These are phyloP conservation scores for Ormyrus rosae DNA, from an alignment of 2,888 invertebrate genomes.

Conservation along the genomic window DNA sequence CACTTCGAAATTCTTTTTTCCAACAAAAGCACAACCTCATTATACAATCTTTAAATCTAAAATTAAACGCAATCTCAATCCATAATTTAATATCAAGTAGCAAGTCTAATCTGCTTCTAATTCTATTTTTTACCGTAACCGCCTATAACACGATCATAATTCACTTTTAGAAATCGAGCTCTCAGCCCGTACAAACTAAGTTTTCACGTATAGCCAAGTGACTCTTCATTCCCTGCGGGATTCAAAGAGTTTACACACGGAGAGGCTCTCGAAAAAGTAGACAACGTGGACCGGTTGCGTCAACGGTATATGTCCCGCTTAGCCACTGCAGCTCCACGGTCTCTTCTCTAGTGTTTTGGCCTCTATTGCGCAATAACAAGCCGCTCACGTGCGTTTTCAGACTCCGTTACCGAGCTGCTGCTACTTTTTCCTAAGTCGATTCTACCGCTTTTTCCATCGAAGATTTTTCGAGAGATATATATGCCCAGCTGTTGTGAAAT, in stretches of 20 bases:
- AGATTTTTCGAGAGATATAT: conserved; percentile 15
- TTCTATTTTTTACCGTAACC: neutral
- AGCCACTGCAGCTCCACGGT: neutral
- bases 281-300: conserved; percentile 40
- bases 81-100: too few species aligned
- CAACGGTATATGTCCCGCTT: conserved; percentile 32
- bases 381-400: conserved; percentile 37
- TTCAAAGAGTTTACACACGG: too few species aligned
- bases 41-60: too few species aligned
- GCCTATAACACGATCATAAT: neutral
- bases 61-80: too few species aligned
- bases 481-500: conserved; percentile 15
- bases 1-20: too few species aligned
- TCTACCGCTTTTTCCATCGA: neutral
- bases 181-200: neutral
- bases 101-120: too few species aligned
- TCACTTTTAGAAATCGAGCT: conserved; percentile 2
- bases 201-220: too few species aligned
- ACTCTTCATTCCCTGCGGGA: too few species aligned
- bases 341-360: conserved; percentile 22
- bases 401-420: neutral
- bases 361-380: conserved; percentile 43
- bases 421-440: neutral
- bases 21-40: too few species aligned
- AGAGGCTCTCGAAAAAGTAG: conserved; percentile 1